A percentile compares a stretch with the other conserved stretches of the same genome.
Evolutionary conservation across 2,888 invertebrate genomes (phyloP).

Genomic region (Gnatocerus cornutus): DNA sequence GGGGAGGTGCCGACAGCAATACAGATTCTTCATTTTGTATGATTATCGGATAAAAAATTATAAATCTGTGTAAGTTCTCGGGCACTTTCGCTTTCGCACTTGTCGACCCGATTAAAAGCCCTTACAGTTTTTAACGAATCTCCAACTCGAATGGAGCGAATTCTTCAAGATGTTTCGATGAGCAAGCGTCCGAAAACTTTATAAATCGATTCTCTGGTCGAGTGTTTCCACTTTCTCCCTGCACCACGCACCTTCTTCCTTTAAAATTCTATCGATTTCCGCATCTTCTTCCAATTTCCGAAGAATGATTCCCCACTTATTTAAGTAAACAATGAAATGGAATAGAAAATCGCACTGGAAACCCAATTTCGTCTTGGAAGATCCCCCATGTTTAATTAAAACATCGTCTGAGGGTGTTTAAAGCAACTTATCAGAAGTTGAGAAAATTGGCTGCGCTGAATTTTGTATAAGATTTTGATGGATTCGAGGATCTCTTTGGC

Average conservation of each 20-base stretch:
- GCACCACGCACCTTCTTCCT: neutral
- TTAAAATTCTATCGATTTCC: neutral
- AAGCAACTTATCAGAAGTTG: conserved; percentile 4
- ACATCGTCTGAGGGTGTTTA: neutral
- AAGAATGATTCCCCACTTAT: neutral
- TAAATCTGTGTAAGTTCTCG: no score
- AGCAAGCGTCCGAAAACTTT: no score
- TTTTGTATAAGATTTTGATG: neutral
- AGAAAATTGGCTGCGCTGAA: conserved; percentile 2
- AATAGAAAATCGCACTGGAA: neutral
- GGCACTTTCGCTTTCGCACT: no score
- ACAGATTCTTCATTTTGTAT: no score
- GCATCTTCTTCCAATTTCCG: neutral
- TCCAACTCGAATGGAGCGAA: no score
- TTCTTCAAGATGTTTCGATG: no score
- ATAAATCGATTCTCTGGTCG: no score
- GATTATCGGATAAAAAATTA: no score
- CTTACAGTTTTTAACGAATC: no score
- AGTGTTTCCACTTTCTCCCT: no score
- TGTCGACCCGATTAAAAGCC: no score
- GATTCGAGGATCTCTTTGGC: neutral
- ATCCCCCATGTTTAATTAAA: conserved; percentile 5
- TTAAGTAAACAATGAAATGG: conserved; percentile 5
- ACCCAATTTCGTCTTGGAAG: neutral
- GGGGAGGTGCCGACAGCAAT: no score